These are phyloP conservation scores for Callithrix jacchus DNA, from an alignment of 2,113 vertebrate species.

Conservation along the genomic window DNA sequence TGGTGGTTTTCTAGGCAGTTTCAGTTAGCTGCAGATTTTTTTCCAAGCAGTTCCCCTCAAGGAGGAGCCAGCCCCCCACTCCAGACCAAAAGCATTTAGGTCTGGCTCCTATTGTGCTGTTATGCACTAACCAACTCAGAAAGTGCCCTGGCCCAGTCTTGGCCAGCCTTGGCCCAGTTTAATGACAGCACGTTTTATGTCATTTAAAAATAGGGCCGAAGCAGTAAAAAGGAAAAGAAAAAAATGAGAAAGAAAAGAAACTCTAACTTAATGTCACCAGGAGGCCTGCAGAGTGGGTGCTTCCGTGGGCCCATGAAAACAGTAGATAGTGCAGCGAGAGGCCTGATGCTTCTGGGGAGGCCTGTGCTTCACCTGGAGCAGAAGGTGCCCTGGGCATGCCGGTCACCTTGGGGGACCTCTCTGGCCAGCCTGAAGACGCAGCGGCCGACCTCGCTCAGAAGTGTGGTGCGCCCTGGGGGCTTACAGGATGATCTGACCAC, in stretches of 20 bases:
- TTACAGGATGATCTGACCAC: too few relatives aligned
- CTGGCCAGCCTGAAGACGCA: accelerated
- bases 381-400: not conserved
- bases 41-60: not conserved
- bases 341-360: not conserved
- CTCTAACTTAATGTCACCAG: conserved; percentile 1
- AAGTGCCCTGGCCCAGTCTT: conserved; percentile 28
- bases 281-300: not conserved
- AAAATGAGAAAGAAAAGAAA: not conserved
- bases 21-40: not conserved
- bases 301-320: not conserved
- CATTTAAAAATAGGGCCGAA: conserved; percentile 64
- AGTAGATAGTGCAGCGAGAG: not conserved
- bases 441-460: not conserved
- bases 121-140: conserved; percentile 57
- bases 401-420: not conserved
- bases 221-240: conserved; percentile 23
- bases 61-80: not conserved
- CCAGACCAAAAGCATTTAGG: not conserved
- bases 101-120: not conserved
- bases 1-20: not conserved
- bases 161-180: conserved; percentile 51
- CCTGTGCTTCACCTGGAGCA: not conserved
- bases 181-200: conserved; percentile 67
- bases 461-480: accelerated